These are phyloP conservation scores for Eumacrocentrus americanus DNA, from an alignment of 2,888 invertebrate species.

Conservation along the genomic window DNA sequence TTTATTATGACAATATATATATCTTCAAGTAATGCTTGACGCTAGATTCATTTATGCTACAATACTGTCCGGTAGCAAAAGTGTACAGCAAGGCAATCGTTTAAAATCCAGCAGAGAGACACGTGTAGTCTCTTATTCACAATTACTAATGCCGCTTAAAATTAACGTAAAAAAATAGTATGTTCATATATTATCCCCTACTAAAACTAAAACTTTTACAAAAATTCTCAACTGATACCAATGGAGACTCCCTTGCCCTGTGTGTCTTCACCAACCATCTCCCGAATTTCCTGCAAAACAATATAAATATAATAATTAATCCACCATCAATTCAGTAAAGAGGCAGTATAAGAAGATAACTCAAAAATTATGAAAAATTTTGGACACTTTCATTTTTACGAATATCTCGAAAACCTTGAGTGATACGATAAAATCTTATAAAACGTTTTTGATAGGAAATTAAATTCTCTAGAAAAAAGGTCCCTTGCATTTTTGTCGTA, in stretches of 20 bases:
- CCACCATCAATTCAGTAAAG: too few relatives aligned
- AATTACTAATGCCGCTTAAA: neutral
- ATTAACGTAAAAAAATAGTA: neutral
- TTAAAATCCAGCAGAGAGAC: neutral
- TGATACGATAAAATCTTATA: too few relatives aligned
- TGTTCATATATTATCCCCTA: neutral
- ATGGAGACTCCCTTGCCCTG: constrained; percentile 39
- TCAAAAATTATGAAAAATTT: too few relatives aligned
- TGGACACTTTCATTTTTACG: too few relatives aligned
- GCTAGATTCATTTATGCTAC: constrained; percentile 17
- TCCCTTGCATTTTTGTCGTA: too few relatives aligned
- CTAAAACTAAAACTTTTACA: neutral
- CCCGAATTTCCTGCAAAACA: constrained; percentile 49
- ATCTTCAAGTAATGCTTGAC: neutral
- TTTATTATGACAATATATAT: constrained; percentile 1
- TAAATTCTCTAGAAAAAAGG: too few relatives aligned
- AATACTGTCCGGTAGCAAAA: constrained; percentile 26
- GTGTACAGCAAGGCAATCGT: constrained; percentile 14
- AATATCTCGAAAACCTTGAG: too few relatives aligned
- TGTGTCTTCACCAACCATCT: constrained; percentile 48
- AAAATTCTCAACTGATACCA: constrained; percentile 51
- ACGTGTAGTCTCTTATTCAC: too few relatives aligned
- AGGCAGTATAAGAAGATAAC: too few relatives aligned
- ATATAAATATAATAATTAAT: constrained; percentile 17
- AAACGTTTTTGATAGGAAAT: too few relatives aligned